These are phyloP conservation scores for Sebastes kiyomatsui DNA, from an alignment of 2,797 vertebrate species.

Conservation along the genomic window DNA sequence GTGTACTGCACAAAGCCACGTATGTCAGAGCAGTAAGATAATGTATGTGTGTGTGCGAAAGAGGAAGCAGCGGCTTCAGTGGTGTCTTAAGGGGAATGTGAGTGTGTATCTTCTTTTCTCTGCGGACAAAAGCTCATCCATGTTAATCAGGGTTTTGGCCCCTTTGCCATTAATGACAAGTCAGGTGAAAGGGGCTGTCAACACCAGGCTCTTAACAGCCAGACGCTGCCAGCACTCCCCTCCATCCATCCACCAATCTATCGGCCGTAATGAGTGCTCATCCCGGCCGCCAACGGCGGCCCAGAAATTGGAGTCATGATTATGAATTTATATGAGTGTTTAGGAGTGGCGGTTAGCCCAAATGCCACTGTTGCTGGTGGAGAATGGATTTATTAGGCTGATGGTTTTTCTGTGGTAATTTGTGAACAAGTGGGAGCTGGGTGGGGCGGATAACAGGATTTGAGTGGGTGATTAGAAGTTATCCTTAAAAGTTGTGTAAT, in stretches of 20 bases:
- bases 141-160: constrained; percentile 80
- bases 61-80: neutral
- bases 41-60: neutral
- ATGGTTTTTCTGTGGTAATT: constrained; percentile 49
- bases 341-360: constrained; percentile 65
- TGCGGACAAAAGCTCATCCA: constrained; percentile 74
- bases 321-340: constrained; percentile 92
- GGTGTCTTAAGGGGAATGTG: neutral
- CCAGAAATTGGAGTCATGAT: constrained; percentile 82
- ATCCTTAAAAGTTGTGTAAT: constrained; percentile 30
- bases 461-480: constrained; percentile 41
- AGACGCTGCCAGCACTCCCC: constrained; percentile 24
- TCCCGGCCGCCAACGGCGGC: constrained; percentile 43
- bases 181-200: constrained; percentile 74
- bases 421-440: constrained; percentile 40
- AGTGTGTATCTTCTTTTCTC: constrained; percentile 33
- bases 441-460: constrained; percentile 24
- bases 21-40: neutral
- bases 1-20: constrained; percentile 2
- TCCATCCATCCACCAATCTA: constrained; percentile 49
- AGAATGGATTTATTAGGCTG: constrained; percentile 77
- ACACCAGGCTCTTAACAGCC: constrained; percentile 46
- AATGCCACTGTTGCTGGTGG: constrained; percentile 57
- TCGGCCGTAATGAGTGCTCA: constrained; percentile 75
- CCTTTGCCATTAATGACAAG: constrained; percentile 67